These are phyloP conservation scores for Tholera decimalis DNA, from an alignment of 2,888 invertebrate species.

Conservation along the genomic window DNA sequence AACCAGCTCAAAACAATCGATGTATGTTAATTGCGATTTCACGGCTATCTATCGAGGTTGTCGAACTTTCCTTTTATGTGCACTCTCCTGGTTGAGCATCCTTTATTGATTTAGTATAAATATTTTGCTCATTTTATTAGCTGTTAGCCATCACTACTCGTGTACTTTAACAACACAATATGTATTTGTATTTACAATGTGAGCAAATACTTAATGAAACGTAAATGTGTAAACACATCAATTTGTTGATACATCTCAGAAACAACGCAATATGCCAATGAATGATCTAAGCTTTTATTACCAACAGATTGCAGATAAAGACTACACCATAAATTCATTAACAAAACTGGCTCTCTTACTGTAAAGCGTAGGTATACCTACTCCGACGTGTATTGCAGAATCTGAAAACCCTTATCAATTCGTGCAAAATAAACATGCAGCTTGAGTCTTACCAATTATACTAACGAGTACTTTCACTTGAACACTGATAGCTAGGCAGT, in stretches of 20 bases:
- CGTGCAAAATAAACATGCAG: constrained; percentile 80
- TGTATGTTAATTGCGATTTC: constrained; percentile 81
- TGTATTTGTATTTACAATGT: constrained; percentile 42
- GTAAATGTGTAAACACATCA: constrained; percentile 8
- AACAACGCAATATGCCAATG: constrained; percentile 19
- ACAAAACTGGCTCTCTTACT: constrained; percentile 57
- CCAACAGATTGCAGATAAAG: constrained; percentile 34
- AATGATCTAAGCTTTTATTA: constrained; percentile 26
- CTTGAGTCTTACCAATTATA: constrained; percentile 84
- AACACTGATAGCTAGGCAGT: constrained; percentile 79
- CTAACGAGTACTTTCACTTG: constrained; percentile 89
- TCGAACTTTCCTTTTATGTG: constrained; percentile 80
- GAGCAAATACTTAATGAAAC: constrained; percentile 20
- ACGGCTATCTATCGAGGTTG: constrained; percentile 79
- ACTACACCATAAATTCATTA: constrained; percentile 60
- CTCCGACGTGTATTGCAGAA: constrained; percentile 76
- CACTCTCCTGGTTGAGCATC: constrained; percentile 65
- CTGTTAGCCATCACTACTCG: constrained; percentile 33
- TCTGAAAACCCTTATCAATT: constrained; percentile 81
- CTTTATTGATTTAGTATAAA: constrained; percentile 61
- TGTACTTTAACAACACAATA: constrained; percentile 18
- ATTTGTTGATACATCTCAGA: constrained; percentile 26
- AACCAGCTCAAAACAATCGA: constrained; percentile 79
- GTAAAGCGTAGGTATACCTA: constrained; percentile 65
- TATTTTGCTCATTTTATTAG: constrained; percentile 54